phyloP scores from a whole-genome alignment of 2,888 invertebrate species.

The Rhodophaea formosa region DNA sequence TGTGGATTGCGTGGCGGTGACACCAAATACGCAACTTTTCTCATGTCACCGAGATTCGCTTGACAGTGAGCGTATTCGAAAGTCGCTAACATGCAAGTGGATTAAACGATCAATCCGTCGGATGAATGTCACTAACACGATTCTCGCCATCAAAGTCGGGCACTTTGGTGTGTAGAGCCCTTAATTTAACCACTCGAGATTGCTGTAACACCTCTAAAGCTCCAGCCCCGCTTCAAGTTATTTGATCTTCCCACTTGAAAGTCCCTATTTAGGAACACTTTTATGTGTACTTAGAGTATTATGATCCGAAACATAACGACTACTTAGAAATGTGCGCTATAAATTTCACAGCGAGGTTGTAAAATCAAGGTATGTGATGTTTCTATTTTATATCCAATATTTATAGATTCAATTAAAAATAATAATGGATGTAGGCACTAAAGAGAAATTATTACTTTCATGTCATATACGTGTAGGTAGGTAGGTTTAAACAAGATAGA shows the following conservation, averaged over 20 bases:
- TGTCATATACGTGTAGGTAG: too few relatives aligned
- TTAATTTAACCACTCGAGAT: conserved; percentile 57
- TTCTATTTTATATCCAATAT: conserved; percentile 15
- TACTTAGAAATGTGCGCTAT: conserved; percentile 24
- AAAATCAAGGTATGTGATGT: conserved; percentile 17
- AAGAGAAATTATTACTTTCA: too few relatives aligned
- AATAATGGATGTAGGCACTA: conserved; percentile 15
- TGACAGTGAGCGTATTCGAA: too few relatives aligned
- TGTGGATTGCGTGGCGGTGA: too few relatives aligned
- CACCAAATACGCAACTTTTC: too few relatives aligned
- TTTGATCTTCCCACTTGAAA: conserved; percentile 71
- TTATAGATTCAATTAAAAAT: conserved; percentile 18
- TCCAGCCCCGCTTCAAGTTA: conserved; percentile 49
- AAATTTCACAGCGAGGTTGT: conserved; percentile 25
- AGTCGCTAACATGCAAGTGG: too few relatives aligned
- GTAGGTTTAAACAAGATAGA: too few relatives aligned
- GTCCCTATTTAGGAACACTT: conserved; percentile 24
- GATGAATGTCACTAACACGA: too few relatives aligned
- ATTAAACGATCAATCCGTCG: too few relatives aligned
- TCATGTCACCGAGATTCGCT: too few relatives aligned
- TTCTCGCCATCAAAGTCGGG: too few relatives aligned
- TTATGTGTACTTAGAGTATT: conserved; percentile 30
- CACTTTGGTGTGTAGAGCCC: too few relatives aligned
- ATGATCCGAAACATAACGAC: conserved; percentile 24
- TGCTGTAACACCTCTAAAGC: conserved; percentile 71